These are phyloP conservation scores for Poeciliopsis gracilis DNA, from an alignment of 2,797 vertebrate genomes.

Conservation along the genomic window DNA sequence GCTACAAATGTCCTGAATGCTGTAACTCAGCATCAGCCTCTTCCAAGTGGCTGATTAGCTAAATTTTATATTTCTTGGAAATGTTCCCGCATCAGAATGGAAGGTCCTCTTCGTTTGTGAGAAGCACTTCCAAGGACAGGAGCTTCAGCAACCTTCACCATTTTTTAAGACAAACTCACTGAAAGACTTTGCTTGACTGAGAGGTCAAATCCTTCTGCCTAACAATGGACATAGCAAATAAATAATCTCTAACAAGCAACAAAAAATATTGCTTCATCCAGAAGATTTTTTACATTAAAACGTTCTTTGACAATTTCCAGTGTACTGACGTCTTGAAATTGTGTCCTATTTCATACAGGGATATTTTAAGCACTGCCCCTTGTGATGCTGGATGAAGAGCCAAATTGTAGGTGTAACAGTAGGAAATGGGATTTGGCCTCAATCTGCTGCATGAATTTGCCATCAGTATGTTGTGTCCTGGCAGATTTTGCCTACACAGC, in stretches of 20 bases:
- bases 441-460: conserved; percentile 38
- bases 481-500: conserved; percentile 27
- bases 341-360: background rate
- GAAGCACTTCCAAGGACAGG: too few relatives aligned
- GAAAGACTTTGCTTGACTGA: too few relatives aligned
- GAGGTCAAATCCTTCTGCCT: too few relatives aligned
- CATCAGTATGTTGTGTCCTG: conserved; percentile 24
- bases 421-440: conserved; percentile 24
- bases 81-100: too few relatives aligned
- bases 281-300: background rate
- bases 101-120: too few relatives aligned
- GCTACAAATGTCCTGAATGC: too few relatives aligned
- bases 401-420: conserved; percentile 12
- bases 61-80: too few relatives aligned
- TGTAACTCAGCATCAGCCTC: too few relatives aligned
- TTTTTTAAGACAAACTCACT: too few relatives aligned
- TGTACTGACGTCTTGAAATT: background rate
- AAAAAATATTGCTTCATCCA: background rate
- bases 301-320: background rate
- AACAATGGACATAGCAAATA: too few relatives aligned
- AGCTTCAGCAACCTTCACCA: too few relatives aligned
- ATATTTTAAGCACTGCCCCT: conserved; percentile 2
- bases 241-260: background rate
- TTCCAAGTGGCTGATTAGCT: too few relatives aligned
- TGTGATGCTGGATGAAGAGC: background rate